Evolutionary conservation across 2,113 vertebrate genomes (phyloP).

Genomic region (Procavia capensis): DNA sequence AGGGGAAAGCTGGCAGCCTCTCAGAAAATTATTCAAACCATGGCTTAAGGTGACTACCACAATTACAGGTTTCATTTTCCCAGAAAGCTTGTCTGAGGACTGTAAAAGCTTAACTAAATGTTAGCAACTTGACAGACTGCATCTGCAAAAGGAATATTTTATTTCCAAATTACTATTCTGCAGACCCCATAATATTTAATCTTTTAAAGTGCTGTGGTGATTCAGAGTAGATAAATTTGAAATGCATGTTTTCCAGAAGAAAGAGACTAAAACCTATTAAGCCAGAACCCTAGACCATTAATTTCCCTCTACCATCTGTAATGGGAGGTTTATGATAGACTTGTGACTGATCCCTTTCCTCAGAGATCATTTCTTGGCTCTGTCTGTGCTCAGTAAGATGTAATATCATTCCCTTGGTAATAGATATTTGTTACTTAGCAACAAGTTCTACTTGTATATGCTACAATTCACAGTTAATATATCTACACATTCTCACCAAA

Average conservation of each 20-base stretch:
- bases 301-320: slow-evolving; percentile 69
- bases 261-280: slow-evolving; percentile 64
- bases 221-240: slow-evolving; percentile 70
- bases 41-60: slow-evolving; percentile 48
- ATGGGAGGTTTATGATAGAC: slow-evolving; percentile 73
- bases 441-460: slow-evolving; percentile 61
- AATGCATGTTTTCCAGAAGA: slow-evolving; percentile 78
- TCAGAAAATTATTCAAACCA: slow-evolving; percentile 63
- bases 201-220: slow-evolving; percentile 68
- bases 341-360: slow-evolving; percentile 66
- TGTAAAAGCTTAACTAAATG: slow-evolving; percentile 63
- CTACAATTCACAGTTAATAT: slow-evolving; percentile 60
- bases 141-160: slow-evolving; percentile 52
- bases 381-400: slow-evolving; percentile 55
- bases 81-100: slow-evolving; percentile 47
- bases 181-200: slow-evolving; percentile 75
- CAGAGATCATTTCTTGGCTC: slow-evolving; percentile 76
- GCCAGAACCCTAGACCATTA: slow-evolving; percentile 72
- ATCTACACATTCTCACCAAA: not conserved
- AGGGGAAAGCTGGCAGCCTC: not conserved
- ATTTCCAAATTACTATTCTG: slow-evolving; percentile 66
- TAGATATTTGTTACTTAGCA: slow-evolving; percentile 82
- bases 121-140: slow-evolving; percentile 56
- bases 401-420: slow-evolving; percentile 68
- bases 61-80: slow-evolving; percentile 61